These are phyloP conservation scores for Harpia harpyja DNA, from an alignment of 2,797 vertebrate genomes.

Conservation along the genomic window DNA sequence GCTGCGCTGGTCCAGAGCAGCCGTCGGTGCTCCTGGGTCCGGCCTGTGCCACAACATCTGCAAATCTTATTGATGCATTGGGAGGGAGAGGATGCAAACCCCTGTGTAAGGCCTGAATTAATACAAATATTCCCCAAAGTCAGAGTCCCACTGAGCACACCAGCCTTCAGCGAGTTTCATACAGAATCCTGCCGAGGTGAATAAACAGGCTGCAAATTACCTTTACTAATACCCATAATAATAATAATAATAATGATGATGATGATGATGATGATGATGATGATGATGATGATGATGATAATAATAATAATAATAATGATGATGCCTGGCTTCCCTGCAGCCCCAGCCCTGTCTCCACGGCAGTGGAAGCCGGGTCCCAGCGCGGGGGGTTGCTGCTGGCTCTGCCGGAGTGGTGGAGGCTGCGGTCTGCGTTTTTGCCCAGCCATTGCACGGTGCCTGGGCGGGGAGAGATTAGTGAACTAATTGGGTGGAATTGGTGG, in stretches of 20 bases:
- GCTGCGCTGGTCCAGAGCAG: not conserved
- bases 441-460: not conserved
- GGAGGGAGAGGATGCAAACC: not conserved
- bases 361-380: not conserved
- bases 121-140: not conserved
- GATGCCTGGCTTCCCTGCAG: not conserved
- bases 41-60: not conserved
- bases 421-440: rapidly evolving
- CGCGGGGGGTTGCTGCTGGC: not conserved
- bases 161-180: not conserved
- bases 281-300: too few relatives aligned
- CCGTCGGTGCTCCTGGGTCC: not conserved
- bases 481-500: conserved; percentile 16
- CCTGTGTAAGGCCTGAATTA: not conserved
- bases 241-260: too few relatives aligned
- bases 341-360: not conserved
- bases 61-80: rapidly evolving
- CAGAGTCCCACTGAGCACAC: rapidly evolving
- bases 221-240: not conserved
- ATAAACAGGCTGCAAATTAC: not conserved
- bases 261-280: too few relatives aligned
- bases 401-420: not conserved
- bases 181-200: not conserved
- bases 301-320: rapidly evolving
- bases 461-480: not conserved